Percentiles rank a stretch among this genome's conserved stretches.
Evolutionary conservation across 2,888 invertebrate species (phyloP).

Genomic region (Dascillus cervinus): DNA sequence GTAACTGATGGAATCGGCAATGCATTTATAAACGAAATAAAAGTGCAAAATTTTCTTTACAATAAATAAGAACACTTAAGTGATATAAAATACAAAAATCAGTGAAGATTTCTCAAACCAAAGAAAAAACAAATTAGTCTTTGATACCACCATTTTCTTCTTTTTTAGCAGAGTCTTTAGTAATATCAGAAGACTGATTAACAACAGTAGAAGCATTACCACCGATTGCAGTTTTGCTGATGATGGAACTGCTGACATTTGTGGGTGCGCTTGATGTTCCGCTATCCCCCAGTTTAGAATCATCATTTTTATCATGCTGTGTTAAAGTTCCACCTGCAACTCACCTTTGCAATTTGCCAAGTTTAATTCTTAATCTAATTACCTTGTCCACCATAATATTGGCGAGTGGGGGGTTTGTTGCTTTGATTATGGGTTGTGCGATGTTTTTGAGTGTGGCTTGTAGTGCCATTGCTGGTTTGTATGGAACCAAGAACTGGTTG

Average conservation of each 20-base stretch:
- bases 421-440: constrained; percentile 35
- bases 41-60: too few species aligned
- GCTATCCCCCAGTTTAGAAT: constrained; percentile 33
- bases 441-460: constrained; percentile 39
- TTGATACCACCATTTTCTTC: constrained; percentile 35
- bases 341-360: not conserved
- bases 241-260: constrained; percentile 13
- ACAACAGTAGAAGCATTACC: constrained; percentile 16
- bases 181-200: constrained; percentile 24
- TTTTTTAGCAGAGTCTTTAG: constrained; percentile 30
- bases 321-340: constrained; percentile 12
- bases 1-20: too few species aligned
- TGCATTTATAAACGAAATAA: too few species aligned
- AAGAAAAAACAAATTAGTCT: constrained; percentile 27
- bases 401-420: constrained; percentile 41
- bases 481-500: constrained; percentile 42
- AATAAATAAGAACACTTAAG: too few species aligned
- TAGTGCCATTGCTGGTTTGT: constrained; percentile 35
- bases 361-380: constrained; percentile 2
- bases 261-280: constrained; percentile 21
- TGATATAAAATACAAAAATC: too few species aligned
- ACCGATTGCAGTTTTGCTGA: constrained; percentile 14
- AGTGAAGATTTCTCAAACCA: too few species aligned
- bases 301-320: constrained; percentile 37
- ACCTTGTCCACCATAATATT: constrained; percentile 43